Evolutionary conservation across 2,113 vertebrate genomes (phyloP).

Genomic region (Onychostruthus taczanowskii): DNA sequence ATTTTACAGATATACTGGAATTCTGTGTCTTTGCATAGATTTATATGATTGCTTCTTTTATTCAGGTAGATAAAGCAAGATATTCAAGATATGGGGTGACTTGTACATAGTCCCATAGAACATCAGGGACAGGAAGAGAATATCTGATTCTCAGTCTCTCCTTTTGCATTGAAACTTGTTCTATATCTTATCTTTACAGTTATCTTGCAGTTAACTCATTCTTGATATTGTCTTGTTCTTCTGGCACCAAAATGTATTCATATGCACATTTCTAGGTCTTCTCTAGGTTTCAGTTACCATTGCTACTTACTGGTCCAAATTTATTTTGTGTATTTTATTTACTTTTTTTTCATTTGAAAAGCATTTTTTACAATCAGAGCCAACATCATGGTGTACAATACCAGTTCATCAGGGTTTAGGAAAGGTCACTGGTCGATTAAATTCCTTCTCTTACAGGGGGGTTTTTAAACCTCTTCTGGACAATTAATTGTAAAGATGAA

Average conservation of each 20-base stretch:
- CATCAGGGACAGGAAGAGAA: neutral
- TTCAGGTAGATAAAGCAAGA: neutral
- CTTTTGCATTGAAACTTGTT: neutral
- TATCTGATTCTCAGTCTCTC: neutral
- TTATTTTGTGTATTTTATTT: neutral
- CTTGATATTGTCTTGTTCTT: neutral
- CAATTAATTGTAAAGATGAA: neutral
- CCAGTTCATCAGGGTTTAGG: neutral
- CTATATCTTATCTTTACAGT: neutral
- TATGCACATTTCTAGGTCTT: neutral
- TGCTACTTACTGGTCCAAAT: neutral
- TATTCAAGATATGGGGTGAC: neutral
- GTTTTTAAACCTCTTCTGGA: neutral
- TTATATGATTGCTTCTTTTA: neutral
- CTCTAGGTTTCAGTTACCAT: neutral
- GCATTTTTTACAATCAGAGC: neutral
- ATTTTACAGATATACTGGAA: neutral
- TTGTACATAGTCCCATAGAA: neutral
- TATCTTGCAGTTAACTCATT: neutral
- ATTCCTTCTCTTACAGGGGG: neutral
- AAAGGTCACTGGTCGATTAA: neutral
- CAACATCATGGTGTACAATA: neutral
- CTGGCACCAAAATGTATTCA: neutral
- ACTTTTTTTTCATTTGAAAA: neutral
- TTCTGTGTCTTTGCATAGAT: neutral